Conservation (phyloP, 1,140 invertebrate genomes). For the Zophobas morio region DNA sequence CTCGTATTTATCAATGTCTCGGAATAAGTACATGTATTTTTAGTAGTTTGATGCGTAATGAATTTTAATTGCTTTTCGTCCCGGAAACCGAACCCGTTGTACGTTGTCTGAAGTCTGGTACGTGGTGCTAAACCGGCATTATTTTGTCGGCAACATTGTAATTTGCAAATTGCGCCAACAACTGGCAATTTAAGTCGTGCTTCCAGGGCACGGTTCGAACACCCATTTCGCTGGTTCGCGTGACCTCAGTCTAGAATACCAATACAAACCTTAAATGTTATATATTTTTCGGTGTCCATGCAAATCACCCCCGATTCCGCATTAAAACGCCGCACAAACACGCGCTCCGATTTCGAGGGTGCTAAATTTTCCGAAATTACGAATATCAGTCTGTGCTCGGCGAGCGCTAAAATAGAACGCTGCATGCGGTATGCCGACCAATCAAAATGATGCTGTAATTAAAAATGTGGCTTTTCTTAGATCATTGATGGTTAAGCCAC, state of each 20-base stretch:
- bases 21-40: too few species aligned
- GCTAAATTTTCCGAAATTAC: background rate
- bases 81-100: too few species aligned
- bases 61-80: too few species aligned
- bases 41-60: too few species aligned
- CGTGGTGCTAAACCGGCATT: background rate
- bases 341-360: background rate
- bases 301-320: constrained; percentile 14
- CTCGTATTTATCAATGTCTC: too few species aligned
- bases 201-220: constrained; percentile 8
- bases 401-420: too few species aligned
- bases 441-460: too few species aligned
- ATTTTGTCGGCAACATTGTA: background rate
- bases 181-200: constrained; percentile 1
- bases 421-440: too few species aligned
- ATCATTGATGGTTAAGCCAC: too few species aligned
- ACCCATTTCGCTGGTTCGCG: background rate
- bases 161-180: background rate
- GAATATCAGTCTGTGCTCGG: background rate
- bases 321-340: constrained; percentile 7
- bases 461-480: too few species aligned
- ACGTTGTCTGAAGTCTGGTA: background rate
- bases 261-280: background rate
- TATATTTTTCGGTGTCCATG: background rate
- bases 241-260: background rate